Conservation (phyloP, 2,888 invertebrate species). For the Tethea ocularis region DNA sequence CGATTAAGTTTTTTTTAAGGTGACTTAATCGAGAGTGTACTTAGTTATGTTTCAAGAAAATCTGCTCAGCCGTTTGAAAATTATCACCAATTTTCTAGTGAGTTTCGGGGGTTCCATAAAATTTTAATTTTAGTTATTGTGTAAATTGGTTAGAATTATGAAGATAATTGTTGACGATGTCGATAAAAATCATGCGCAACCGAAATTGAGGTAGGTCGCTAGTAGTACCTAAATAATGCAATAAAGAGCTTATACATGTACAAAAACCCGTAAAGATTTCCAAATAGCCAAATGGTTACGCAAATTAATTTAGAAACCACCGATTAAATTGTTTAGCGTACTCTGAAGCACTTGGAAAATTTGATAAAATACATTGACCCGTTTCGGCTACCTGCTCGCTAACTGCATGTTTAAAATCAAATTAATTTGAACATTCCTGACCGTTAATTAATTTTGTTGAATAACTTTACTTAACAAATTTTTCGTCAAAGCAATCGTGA, state of each 20-base stretch:
- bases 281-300: neutral
- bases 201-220: too few species aligned
- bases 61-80: too few species aligned
- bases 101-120: too few species aligned
- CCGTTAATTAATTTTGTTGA: constrained; percentile 10
- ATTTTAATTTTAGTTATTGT: too few species aligned
- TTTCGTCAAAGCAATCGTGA: neutral
- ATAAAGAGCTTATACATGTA: neutral
- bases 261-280: neutral
- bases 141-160: too few species aligned
- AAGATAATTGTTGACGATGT: too few species aligned
- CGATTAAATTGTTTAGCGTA: neutral
- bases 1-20: too few species aligned
- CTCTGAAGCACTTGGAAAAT: neutral
- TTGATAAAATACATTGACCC: neutral
- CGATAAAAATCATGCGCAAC: too few species aligned
- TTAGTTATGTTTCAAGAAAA: too few species aligned
- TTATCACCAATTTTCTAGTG: too few species aligned
- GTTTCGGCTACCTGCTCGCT: neutral
- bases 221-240: neutral
- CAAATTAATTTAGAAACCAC: constrained; percentile 1
- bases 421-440: constrained; percentile 12
- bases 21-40: too few species aligned
- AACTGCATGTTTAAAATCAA: constrained; percentile 8
- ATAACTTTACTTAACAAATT: constrained; percentile 5